phyloP scores from a whole-genome alignment of 2,113 vertebrate species.

The Ceyx margarethae region DNA sequence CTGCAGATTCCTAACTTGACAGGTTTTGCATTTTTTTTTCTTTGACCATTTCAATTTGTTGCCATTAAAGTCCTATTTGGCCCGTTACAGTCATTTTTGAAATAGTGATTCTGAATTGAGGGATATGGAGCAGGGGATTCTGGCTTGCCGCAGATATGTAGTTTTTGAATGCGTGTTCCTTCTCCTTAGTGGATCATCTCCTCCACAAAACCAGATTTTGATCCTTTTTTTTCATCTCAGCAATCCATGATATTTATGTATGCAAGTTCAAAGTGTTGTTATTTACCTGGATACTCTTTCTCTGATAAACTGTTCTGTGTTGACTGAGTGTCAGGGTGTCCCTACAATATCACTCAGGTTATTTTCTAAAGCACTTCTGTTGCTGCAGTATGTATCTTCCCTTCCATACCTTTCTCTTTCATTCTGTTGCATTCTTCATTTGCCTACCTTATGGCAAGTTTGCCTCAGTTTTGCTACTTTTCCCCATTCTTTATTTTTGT shows the following conservation, averaged over 20 bases:
- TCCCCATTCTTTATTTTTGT: not conserved
- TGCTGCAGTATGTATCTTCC: not conserved
- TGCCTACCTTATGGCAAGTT: not conserved
- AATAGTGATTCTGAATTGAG: not conserved
- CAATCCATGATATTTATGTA: not conserved
- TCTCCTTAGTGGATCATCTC: not conserved
- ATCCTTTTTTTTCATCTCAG: not conserved
- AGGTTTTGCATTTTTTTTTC: not conserved
- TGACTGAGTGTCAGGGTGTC: not conserved
- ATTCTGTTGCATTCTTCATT: not conserved
- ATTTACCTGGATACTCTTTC: not conserved
- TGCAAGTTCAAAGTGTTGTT: not conserved
- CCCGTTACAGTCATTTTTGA: not conserved
- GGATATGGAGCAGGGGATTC: not conserved
- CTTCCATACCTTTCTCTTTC: not conserved
- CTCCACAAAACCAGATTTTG: not conserved
- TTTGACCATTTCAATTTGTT: not conserved
- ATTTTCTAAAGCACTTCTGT: not conserved
- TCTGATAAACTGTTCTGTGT: not conserved
- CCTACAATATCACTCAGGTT: not conserved
- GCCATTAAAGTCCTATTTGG: not conserved
- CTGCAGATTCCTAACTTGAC: not conserved
- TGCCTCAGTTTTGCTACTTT: not conserved
- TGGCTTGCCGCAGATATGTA: not conserved
- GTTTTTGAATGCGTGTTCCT: not conserved